Evolutionary conservation across 1,140 invertebrate genomes (phyloP).

Genomic region (Pinna nobilis): DNA sequence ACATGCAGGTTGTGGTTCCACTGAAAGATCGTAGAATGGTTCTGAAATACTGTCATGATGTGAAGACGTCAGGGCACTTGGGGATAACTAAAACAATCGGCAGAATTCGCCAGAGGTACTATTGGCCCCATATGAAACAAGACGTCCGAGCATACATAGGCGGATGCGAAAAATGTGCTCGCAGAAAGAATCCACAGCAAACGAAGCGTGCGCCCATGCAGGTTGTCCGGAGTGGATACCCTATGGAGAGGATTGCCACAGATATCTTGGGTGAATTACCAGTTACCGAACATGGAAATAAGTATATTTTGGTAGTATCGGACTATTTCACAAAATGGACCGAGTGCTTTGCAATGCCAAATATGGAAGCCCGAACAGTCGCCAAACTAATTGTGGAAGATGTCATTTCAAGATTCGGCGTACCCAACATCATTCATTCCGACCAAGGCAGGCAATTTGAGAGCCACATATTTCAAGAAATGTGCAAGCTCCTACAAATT

Average conservation of each 20-base stretch:
- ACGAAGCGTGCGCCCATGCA: background rate
- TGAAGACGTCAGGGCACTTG: background rate
- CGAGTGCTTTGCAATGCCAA: constrained; percentile 8
- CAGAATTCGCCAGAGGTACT: background rate
- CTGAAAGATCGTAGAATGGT: background rate
- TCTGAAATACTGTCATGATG: constrained; percentile 2
- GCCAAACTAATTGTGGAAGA: constrained; percentile 28
- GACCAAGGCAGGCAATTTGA: constrained; percentile 23
- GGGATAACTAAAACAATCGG: background rate
- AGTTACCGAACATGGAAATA: background rate
- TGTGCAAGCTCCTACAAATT: background rate
- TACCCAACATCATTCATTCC: constrained; percentile 21
- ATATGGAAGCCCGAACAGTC: constrained; percentile 13
- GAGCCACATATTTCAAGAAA: constrained; percentile 1
- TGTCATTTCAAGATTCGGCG: constrained; percentile 48
- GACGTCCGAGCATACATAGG: background rate
- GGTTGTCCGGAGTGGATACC: background rate
- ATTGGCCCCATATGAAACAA: background rate
- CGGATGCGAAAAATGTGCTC: background rate
- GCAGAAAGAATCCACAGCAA: background rate
- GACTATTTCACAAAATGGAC: constrained; percentile 27
- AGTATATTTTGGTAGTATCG: constrained; percentile 11
- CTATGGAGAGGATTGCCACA: constrained; percentile 17
- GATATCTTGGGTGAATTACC: constrained; percentile 11
- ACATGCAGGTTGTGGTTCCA: background rate